Evolutionary conservation across 2,888 invertebrate genomes (phyloP).

Genomic region (Orthonevra nobilis): DNA sequence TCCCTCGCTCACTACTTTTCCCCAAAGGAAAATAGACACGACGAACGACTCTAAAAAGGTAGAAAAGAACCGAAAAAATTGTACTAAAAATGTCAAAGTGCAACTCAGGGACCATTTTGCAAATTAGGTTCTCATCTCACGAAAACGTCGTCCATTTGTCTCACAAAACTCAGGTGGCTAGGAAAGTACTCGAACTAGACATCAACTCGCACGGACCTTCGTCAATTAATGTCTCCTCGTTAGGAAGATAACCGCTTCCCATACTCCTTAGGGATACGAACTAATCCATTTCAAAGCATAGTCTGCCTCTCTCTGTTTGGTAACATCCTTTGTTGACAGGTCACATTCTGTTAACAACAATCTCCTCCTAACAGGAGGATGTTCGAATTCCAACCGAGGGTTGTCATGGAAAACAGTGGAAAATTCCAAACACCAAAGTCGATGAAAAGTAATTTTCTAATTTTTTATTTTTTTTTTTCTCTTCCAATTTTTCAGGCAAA

Average conservation of each 20-base stretch:
- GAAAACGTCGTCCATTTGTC: constrained; percentile 54
- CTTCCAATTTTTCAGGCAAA: constrained; percentile 48
- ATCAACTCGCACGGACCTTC: too few species aligned
- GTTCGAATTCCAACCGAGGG: constrained; percentile 33
- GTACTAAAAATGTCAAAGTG: constrained; percentile 45
- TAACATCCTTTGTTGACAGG: too few species aligned
- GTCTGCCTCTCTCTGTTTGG: too few species aligned
- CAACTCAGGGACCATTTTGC: constrained; percentile 52
- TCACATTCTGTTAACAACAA: too few species aligned
- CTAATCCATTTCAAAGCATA: constrained; percentile 57
- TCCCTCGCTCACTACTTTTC: too few species aligned
- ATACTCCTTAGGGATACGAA: constrained; percentile 45
- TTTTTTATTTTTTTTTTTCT: too few species aligned
- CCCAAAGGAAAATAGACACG: too few species aligned
- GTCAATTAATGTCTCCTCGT: constrained; percentile 65
- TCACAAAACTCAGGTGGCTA: constrained; percentile 39
- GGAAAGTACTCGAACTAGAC: too few species aligned
- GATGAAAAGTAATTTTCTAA: too few species aligned
- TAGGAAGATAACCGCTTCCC: constrained; percentile 52
- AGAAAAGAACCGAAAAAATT: too few species aligned
- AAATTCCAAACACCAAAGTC: constrained; percentile 28
- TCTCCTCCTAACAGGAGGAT: too few species aligned
- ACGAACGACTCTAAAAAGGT: too few species aligned
- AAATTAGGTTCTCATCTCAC: constrained; percentile 63
- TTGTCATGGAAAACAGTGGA: constrained; percentile 20